phyloP scores from a whole-genome alignment of 2,113 vertebrate genomes.

The Chauna torquata region DNA sequence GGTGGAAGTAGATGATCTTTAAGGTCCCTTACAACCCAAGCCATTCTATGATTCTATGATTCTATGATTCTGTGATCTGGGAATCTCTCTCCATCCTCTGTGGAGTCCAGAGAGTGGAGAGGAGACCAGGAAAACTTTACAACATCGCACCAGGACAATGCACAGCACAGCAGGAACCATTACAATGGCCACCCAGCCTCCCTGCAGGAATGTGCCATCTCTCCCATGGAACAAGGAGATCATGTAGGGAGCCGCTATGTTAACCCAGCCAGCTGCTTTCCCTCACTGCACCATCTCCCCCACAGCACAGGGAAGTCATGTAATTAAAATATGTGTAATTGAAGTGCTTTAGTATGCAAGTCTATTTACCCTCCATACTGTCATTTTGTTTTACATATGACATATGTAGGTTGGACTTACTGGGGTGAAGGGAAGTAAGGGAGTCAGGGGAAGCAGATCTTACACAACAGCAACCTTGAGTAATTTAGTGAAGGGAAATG shows the following conservation, averaged over 20 bases:
- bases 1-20: no score
- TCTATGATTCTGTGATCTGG: no score
- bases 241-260: not conserved
- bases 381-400: not conserved
- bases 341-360: not conserved
- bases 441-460: not conserved
- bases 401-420: not conserved
- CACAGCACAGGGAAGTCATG: not conserved
- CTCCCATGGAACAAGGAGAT: accelerated
- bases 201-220: not conserved
- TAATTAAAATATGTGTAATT: not conserved
- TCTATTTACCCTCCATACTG: not conserved
- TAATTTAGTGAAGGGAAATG: not conserved
- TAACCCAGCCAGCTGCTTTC: not conserved
- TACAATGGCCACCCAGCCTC: accelerated
- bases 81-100: not conserved
- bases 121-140: not conserved
- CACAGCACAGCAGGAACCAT: not conserved
- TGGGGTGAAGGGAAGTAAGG: not conserved
- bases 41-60: no score
- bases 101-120: not conserved
- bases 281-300: not conserved
- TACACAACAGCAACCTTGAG: not conserved
- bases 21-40: no score
- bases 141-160: not conserved